These are phyloP conservation scores for Melipona quadrifasciata DNA, from an alignment of 1,140 invertebrate genomes.

Conservation along the genomic window DNA sequence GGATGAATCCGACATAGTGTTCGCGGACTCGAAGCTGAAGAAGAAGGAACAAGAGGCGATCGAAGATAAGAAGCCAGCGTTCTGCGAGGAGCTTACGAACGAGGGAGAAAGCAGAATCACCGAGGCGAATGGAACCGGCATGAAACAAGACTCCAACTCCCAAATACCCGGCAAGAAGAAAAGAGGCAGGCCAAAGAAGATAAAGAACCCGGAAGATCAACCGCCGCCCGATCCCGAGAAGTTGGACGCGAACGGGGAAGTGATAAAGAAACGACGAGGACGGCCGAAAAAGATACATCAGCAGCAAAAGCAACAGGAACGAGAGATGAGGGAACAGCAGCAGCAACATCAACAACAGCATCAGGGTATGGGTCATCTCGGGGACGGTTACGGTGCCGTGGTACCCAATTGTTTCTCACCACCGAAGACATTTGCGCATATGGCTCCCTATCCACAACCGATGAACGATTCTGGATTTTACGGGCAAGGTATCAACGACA, in stretches of 20 bases:
- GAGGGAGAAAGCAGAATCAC: conserved; percentile 77
- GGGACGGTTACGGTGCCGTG: conserved; percentile 72
- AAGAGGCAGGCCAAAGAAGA: conserved; percentile 93
- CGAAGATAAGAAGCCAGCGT: conserved; percentile 83
- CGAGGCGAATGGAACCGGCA: conserved; percentile 79
- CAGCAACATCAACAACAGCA: conserved; percentile 71
- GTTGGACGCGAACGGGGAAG: conserved; percentile 83
- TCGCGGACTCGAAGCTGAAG: conserved; percentile 89
- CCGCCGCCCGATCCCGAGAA: conserved; percentile 83
- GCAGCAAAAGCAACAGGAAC: conserved; percentile 77
- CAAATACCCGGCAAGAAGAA: conserved; percentile 91
- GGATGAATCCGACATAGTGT: conserved; percentile 95
- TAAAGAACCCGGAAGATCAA: conserved; percentile 86
- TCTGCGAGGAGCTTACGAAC: conserved; percentile 76
- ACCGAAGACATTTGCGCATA: conserved; percentile 78
- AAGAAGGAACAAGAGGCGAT: conserved; percentile 82
- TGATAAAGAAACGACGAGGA: conserved; percentile 91
- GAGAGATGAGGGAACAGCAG: conserved; percentile 74
- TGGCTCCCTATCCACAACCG: conserved; percentile 77
- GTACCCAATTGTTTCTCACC: conserved; percentile 84
- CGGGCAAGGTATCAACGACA: conserved; percentile 75
- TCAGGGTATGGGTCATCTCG: conserved; percentile 65
- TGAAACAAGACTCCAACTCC: conserved; percentile 83
- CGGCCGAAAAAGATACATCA: conserved; percentile 90
- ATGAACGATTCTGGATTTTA: conserved; percentile 76